Evolutionary conservation across 2,888 invertebrate genomes (phyloP).

Genomic region (Furcula furcula): DNA sequence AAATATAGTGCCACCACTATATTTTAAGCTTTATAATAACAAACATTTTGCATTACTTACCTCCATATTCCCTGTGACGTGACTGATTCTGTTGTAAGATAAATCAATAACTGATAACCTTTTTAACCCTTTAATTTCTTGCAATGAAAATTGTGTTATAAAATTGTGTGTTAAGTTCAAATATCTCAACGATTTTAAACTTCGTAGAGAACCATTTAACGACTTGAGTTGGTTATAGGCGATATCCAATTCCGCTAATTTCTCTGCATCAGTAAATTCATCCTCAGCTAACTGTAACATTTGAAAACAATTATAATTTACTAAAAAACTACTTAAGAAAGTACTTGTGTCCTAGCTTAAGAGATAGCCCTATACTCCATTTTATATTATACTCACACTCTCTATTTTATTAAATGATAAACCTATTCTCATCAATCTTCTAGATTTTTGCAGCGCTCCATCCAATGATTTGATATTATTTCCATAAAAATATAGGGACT

Average conservation of each 20-base stretch:
- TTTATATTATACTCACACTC: constrained; percentile 84
- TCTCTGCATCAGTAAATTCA: constrained; percentile 87
- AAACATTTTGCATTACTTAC: too few species aligned
- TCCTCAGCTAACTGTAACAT: constrained; percentile 85
- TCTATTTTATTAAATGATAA: constrained; percentile 88
- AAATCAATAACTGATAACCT: constrained; percentile 88
- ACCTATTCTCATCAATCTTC: constrained; percentile 84
- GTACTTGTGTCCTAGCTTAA: too few species aligned
- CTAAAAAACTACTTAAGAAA: too few species aligned
- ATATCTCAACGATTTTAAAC: constrained; percentile 84
- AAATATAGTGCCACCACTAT: too few species aligned
- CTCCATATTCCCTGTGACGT: constrained; percentile 84
- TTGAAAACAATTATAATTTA: constrained; percentile 2
- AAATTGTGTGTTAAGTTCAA: constrained; percentile 90
- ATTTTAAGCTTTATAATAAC: too few species aligned
- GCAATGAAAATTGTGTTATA: constrained; percentile 89
- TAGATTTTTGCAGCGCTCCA: constrained; percentile 86
- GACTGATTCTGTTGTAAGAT: constrained; percentile 87
- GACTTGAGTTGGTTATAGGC: constrained; percentile 87
- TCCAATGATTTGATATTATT: constrained; percentile 87
- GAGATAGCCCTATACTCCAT: too few species aligned
- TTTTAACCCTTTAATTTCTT: constrained; percentile 88
- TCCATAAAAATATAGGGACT: constrained; percentile 86
- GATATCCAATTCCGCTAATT: constrained; percentile 86
- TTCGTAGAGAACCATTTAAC: constrained; percentile 87